Evolutionary conservation across 2,888 invertebrate genomes (phyloP).

Genomic region (Lysandra bellargus): DNA sequence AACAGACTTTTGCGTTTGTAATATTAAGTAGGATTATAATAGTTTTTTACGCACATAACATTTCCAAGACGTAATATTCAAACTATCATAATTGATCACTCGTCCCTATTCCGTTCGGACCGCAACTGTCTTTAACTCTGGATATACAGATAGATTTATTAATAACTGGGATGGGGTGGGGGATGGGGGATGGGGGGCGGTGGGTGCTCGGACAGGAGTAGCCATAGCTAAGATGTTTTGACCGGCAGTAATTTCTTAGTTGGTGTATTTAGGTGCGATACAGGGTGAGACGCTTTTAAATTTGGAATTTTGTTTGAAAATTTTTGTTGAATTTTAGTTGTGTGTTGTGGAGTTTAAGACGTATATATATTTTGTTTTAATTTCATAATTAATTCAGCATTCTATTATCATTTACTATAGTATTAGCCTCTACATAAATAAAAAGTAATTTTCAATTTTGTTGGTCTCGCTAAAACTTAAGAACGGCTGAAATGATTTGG

Average conservation of each 20-base stretch:
- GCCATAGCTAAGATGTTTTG: slow-evolving; percentile 81
- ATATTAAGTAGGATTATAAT: too few relatives aligned
- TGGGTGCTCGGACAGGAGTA: slow-evolving; percentile 74
- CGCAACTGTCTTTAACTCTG: slow-evolving; percentile 66
- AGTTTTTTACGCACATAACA: neutral
- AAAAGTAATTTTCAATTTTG: too few relatives aligned
- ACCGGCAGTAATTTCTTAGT: slow-evolving; percentile 79
- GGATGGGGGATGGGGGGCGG: slow-evolving; percentile 41
- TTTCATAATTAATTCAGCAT: too few relatives aligned
- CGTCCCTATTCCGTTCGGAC: slow-evolving; percentile 45
- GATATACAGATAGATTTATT: slow-evolving; percentile 79
- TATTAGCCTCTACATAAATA: too few relatives aligned
- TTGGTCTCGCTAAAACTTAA: too few relatives aligned
- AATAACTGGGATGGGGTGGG: slow-evolving; percentile 60
- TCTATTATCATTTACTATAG: too few relatives aligned
- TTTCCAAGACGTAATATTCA: neutral
- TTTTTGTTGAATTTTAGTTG: slow-evolving; percentile 38
- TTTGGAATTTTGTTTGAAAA: slow-evolving; percentile 52
- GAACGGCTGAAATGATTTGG: too few relatives aligned
- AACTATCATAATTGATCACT: slow-evolving; percentile 26
- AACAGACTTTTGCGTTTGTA: too few relatives aligned
- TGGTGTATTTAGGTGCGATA: slow-evolving; percentile 53
- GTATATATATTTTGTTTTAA: too few relatives aligned
- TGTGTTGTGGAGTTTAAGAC: too few relatives aligned
- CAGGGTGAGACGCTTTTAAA: slow-evolving; percentile 64